phyloP scores from a whole-genome alignment of 64 coral and sea anemone species.

The Montipora sp. region DNA sequence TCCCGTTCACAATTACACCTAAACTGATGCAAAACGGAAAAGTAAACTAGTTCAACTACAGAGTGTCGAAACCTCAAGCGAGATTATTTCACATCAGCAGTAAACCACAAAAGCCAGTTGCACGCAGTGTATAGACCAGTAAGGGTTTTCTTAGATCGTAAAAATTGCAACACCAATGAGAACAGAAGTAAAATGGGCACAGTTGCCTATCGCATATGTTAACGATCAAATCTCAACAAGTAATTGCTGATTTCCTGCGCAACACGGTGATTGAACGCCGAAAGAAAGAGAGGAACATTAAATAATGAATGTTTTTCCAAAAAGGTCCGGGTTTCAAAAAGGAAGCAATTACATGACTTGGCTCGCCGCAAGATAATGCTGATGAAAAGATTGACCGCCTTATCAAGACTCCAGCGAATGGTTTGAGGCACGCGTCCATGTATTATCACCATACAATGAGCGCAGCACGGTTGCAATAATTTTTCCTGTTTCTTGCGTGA shows the following conservation, averaged over 20 bases:
- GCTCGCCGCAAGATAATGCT: slow-evolving; percentile 18
- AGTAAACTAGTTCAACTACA: background rate
- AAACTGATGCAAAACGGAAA: background rate
- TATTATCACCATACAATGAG: slow-evolving; percentile 17
- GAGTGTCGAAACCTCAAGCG: background rate
- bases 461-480: background rate
- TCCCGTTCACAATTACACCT: background rate
- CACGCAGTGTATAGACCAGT: background rate
- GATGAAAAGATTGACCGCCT: slow-evolving; percentile 35
- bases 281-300: background rate
- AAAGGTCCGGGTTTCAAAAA: background rate
- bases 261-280: background rate
- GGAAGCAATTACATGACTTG: background rate
- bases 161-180: background rate
- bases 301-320: background rate
- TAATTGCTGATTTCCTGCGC: background rate
- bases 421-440: slow-evolving; percentile 11
- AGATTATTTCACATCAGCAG: background rate
- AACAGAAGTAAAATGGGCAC: background rate
- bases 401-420: slow-evolving; percentile 29
- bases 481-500: slow-evolving; percentile 13
- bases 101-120: background rate
- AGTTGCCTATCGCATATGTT: background rate
- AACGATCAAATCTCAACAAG: slow-evolving; percentile 1
- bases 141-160: too few species aligned